A percentile compares a stretch with the other conserved stretches of the same genome.
Evolutionary conservation across 1,140 invertebrate genomes (phyloP).

Genomic region (Philaenus spumarius): DNA sequence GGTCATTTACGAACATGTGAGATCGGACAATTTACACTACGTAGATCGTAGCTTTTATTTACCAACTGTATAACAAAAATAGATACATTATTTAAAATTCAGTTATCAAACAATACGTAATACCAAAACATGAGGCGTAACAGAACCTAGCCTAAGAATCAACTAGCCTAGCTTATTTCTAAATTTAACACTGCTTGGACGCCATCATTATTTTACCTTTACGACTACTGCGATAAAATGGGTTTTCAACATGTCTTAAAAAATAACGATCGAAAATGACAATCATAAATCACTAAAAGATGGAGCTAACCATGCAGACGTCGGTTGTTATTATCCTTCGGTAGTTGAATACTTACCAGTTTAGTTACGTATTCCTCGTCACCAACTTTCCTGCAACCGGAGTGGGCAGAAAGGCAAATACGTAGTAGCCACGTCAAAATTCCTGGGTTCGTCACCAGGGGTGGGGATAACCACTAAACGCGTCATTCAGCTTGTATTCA

Average conservation of each 20-base stretch:
- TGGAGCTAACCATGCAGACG: constrained; percentile 5
- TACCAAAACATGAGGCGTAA: no score
- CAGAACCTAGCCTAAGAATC: no score
- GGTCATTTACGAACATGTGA: constrained; percentile 15
- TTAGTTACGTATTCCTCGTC: constrained; percentile 87
- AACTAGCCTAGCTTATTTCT: constrained; percentile 26
- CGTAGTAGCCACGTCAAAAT: constrained; percentile 92
- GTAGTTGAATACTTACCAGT: constrained; percentile 45
- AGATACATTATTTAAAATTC: no score
- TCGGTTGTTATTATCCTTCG: constrained; percentile 60
- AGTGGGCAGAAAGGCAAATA: constrained; percentile 85
- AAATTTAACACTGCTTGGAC: constrained; percentile 43
- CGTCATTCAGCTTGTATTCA: constrained; percentile 10
- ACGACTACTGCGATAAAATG: constrained; percentile 34
- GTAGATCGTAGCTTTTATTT: no score
- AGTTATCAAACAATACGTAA: no score
- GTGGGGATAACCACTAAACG: constrained; percentile 11
- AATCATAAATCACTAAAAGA: constrained; percentile 15
- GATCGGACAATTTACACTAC: no score
- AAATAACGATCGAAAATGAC: constrained; percentile 23
- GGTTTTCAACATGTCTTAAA: constrained; percentile 32
- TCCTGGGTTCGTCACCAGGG: constrained; percentile 78
- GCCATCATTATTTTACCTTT: constrained; percentile 42
- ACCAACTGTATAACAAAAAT: no score
- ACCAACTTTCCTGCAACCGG: constrained; percentile 85